These are phyloP conservation scores for Oreochromis aureus DNA, from an alignment of 2,113 vertebrate genomes.

Conservation along the genomic window DNA sequence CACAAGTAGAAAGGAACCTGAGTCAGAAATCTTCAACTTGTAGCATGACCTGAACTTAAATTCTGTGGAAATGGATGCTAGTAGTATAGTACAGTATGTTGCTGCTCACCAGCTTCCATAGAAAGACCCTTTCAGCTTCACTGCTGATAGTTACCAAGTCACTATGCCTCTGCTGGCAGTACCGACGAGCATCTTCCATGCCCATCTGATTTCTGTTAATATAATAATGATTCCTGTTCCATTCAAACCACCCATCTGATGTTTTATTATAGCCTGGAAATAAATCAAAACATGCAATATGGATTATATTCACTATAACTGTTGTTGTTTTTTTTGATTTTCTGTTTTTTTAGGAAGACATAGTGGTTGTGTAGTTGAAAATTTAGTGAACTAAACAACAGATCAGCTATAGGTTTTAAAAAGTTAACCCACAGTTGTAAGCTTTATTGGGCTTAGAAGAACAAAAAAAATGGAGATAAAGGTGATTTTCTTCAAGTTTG, in stretches of 20 bases:
- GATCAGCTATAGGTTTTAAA: background rate
- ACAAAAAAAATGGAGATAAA: background rate
- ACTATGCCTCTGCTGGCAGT: constrained; percentile 78
- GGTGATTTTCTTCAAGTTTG: background rate
- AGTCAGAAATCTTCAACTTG: background rate
- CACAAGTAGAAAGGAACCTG: background rate
- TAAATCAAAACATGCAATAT: background rate
- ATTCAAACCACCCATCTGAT: constrained; percentile 82
- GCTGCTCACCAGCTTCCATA: constrained; percentile 79
- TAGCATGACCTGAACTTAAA: background rate
- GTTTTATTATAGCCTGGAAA: constrained; percentile 72
- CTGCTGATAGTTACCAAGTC: constrained; percentile 79
- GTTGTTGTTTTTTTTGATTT: background rate
- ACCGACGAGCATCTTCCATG: constrained; percentile 79
- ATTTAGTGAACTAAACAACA: background rate
- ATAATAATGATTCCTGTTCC: constrained; percentile 81
- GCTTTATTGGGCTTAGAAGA: background rate
- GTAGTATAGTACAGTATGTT: background rate
- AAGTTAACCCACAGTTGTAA: background rate
- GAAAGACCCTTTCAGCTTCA: constrained; percentile 81
- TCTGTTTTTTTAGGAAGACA: background rate
- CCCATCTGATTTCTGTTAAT: constrained; percentile 56
- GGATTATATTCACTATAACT: background rate
- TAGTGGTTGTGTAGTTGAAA: background rate
- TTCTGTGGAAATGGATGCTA: background rate